Evolutionary conservation across 2,797 vertebrate species (phyloP).

Genomic region (Notamacropus eugenii): DNA sequence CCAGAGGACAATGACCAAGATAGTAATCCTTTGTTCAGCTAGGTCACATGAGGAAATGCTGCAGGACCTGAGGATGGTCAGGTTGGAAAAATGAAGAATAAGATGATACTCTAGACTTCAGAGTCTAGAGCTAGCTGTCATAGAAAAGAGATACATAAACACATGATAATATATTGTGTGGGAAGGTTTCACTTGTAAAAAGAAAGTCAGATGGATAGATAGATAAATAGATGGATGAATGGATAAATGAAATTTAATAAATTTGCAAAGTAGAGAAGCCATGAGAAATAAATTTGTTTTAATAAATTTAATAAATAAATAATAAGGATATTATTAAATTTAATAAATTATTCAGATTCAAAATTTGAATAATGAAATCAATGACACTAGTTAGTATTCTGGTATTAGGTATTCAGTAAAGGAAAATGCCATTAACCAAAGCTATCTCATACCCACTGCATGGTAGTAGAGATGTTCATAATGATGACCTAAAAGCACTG

Average conservation of each 20-base stretch:
- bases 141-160: too few relatives aligned
- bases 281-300: too few relatives aligned
- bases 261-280: not conserved
- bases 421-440: not conserved
- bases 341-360: too few relatives aligned
- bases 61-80: too few relatives aligned
- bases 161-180: not conserved
- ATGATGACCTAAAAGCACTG: not conserved
- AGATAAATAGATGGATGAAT: too few relatives aligned
- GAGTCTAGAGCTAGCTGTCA: not conserved
- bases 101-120: not conserved
- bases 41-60: too few relatives aligned
- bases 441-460: not conserved
- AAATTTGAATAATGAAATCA: not conserved
- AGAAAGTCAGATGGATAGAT: not conserved
- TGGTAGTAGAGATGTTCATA: not conserved
- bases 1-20: not conserved
- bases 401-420: not conserved
- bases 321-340: too few relatives aligned
- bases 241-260: not conserved
- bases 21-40: not conserved
- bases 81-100: not conserved
- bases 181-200: slow-evolving; percentile 5
- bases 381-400: not conserved
- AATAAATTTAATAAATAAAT: too few relatives aligned